Evolutionary conservation across 2,113 vertebrate species (phyloP), one percentile per base, ranked within the genome.

Genomic region (Prionailurus viverrinus): DNA sequence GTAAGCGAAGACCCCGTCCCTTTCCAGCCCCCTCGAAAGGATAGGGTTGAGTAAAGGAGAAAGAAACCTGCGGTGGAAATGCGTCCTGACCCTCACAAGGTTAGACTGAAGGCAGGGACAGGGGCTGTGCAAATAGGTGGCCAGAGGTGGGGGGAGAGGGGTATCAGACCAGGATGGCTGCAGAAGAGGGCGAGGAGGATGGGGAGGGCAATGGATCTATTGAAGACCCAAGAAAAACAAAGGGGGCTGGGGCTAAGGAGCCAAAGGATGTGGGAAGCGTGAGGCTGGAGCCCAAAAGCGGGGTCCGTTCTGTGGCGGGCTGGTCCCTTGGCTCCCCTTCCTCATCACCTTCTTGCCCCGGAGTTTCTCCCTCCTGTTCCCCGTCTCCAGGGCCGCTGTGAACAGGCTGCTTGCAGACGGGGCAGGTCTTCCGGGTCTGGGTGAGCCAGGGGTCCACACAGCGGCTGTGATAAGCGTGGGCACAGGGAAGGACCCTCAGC

Each of bases 391-490:
- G 82, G 98, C 98, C 65, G 98, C 97, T 0, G 89, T 82, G 98
- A 68, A 99, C 99, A 0, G 99, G 99, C 86, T 99, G 99, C 97
- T 99, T 99, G 96, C 99, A 99, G 55, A 99, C 98, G 0, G 99
- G 99, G 90, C 99, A 99, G 0, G 99, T 99, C 96, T 99, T 99
- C 98, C 98, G 98, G 29, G 99, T 99, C 98, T 98, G 98, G 0
- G 99, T 99, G 86, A 99, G 99, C 99, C 99, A 99, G 0, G 99
- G 99, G 97, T 99, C 99, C 45, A 99, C 99, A 41, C 99, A 99
- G 88, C 98, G 98, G 97, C 99, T 98, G 98, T 99, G 99, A 90
- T 99, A 99, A 16, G 99, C 98, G 1, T 98, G 98, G 7, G 98
- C 85, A 41, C 98, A 99, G 1, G 98, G 98, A 13, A 99, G 97